phyloP scores from a whole-genome alignment of 2,113 vertebrate species.

The Typhlomys cinereus region DNA sequence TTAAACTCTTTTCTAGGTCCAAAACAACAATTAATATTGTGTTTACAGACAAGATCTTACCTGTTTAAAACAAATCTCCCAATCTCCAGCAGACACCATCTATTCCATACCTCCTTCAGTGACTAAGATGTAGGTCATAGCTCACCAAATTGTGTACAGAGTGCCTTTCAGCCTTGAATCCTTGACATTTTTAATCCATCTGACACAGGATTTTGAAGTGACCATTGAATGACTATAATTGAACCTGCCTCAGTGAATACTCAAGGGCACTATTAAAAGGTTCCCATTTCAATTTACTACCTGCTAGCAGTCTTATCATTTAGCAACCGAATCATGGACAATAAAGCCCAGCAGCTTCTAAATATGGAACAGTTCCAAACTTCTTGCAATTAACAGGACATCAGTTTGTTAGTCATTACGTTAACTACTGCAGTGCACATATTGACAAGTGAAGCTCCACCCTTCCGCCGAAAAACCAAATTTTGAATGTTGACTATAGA shows the following conservation, averaged over 20 bases:
- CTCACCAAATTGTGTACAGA: background rate
- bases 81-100: background rate
- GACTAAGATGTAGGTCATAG: background rate
- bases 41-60: background rate
- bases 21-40: slow-evolving; percentile 29
- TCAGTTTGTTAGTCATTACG: slow-evolving; percentile 3
- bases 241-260: slow-evolving; percentile 51
- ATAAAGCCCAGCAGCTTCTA: slow-evolving; percentile 30
- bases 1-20: slow-evolving; percentile 30
- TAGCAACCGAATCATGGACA: slow-evolving; percentile 48
- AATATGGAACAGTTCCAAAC: slow-evolving; percentile 57
- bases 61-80: slow-evolving; percentile 41
- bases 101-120: background rate
- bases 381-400: slow-evolving; percentile 32
- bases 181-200: slow-evolving; percentile 50
- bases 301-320: slow-evolving; percentile 43
- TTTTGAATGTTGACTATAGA: background rate
- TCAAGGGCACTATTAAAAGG: slow-evolving; percentile 68
- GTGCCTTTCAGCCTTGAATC: background rate
- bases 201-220: slow-evolving; percentile 34
- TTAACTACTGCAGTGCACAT: background rate
- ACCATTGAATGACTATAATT: slow-evolving; percentile 35
- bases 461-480: background rate
- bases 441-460: background rate
- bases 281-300: slow-evolving; percentile 50